These are phyloP conservation scores for Punctoribates punctum DNA, from an alignment of 2,888 invertebrate genomes.

Conservation along the genomic window DNA sequence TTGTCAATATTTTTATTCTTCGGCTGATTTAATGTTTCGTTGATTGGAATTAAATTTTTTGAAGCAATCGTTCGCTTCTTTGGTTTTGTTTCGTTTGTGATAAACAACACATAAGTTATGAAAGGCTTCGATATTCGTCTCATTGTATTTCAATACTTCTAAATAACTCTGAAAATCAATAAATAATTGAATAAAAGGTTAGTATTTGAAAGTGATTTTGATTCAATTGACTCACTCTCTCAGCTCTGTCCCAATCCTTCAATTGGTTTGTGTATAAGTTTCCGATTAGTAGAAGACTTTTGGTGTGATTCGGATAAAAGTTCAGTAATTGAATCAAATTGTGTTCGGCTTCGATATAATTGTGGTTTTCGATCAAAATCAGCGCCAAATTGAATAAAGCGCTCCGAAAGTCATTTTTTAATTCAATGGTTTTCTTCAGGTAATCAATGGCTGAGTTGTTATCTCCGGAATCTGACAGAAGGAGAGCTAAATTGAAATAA, in stretches of 20 bases:
- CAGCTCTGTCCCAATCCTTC: conserved; percentile 88
- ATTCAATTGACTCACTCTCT: conserved; percentile 63
- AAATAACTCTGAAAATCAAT: conserved; percentile 8
- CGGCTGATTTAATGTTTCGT: not conserved
- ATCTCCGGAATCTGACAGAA: conserved; percentile 32
- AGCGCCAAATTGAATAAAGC: conserved; percentile 91
- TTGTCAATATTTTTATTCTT: not conserved
- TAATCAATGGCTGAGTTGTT: conserved; percentile 30
- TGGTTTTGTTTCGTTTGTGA: conserved; percentile 19
- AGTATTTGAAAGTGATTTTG: not conserved
- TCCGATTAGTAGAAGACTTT: conserved; percentile 85
- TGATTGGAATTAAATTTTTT: not conserved
- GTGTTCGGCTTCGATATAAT: conserved; percentile 85
- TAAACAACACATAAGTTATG: conserved; percentile 30
- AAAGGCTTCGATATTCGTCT: conserved; percentile 18
- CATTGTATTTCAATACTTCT: conserved; percentile 22
- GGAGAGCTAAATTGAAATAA: conserved; percentile 39
- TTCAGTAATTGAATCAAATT: conserved; percentile 73
- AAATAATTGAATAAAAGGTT: not conserved
- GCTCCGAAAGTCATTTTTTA: conserved; percentile 81
- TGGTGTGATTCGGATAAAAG: conserved; percentile 89
- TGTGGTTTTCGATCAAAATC: conserved; percentile 77
- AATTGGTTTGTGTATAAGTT: conserved; percentile 94
- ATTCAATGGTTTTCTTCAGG: conserved; percentile 74
- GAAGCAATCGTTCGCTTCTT: conserved; percentile 30